These are phyloP conservation scores for rat (Rattus norvegicus) DNA, from an alignment of 2,113 vertebrate genomes.

Conservation along the genomic window DNA sequence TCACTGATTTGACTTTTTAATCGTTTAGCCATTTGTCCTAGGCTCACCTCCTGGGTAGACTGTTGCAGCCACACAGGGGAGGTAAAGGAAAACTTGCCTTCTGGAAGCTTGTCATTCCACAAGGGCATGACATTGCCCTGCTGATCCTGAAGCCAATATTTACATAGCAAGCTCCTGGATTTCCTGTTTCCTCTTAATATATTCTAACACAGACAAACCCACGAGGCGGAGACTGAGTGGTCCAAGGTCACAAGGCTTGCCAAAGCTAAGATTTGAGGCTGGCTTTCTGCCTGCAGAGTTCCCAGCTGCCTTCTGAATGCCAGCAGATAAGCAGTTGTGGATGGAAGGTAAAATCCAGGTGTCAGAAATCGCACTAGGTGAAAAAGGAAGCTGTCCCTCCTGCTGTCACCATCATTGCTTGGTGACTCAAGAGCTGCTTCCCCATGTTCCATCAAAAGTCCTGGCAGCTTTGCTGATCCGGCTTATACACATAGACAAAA, in stretches of 20 bases:
- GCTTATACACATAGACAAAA: neutral
- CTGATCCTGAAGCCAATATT: neutral
- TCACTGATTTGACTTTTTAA: neutral
- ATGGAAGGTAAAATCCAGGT: neutral
- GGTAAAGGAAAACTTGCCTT: neutral
- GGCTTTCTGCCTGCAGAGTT: neutral
- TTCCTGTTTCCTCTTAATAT: neutral
- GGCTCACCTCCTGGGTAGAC: fast-evolving
- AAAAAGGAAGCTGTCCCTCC: neutral
- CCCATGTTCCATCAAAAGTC: neutral
- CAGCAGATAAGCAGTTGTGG: neutral
- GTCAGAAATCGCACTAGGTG: neutral
- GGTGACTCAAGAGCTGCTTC: neutral
- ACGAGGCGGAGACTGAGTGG: neutral
- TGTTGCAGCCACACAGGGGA: neutral
- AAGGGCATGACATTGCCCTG: neutral
- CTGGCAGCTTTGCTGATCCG: neutral
- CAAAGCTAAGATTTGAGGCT: neutral
- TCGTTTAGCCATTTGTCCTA: neutral
- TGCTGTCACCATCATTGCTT: neutral
- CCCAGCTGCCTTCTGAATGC: neutral
- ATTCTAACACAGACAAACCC: neutral
- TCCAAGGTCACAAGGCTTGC: neutral
- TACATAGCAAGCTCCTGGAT: neutral
- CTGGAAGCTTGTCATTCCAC: too few species aligned